Percentiles rank a stretch among this genome's conserved stretches.
These are phyloP conservation scores for Harpagifer antarcticus DNA, from an alignment of 2,797 vertebrate species.

Conservation along the genomic window DNA sequence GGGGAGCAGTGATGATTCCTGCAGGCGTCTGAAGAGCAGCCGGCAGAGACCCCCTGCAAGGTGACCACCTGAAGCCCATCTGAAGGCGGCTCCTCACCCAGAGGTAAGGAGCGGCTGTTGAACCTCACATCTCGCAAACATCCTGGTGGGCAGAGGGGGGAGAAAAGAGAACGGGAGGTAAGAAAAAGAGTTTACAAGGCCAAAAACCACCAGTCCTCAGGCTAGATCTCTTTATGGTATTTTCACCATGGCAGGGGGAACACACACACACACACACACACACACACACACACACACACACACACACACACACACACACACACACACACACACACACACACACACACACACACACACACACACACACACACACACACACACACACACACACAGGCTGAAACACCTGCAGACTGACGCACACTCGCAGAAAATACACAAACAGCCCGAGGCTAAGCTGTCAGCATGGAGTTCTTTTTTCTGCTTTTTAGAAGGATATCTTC, in stretches of 20 bases:
- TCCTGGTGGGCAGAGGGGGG: conserved; percentile 73
- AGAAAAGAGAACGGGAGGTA: not conserved
- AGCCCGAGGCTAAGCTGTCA: conserved; percentile 75
- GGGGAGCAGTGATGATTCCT: conserved; percentile 88
- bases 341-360: too few species aligned
- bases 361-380: too few species aligned
- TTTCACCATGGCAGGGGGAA: conserved; percentile 44
- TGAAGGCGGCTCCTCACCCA: conserved; percentile 78
- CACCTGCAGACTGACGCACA: conserved; percentile 52
- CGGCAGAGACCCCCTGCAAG: conserved; percentile 84
- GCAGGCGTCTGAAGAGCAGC: conserved; percentile 90
- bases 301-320: too few species aligned
- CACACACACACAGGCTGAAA: conserved; percentile 33
- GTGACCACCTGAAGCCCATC: conserved; percentile 86
- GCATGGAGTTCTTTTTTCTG: conserved; percentile 46
- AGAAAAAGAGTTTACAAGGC: conserved; percentile 33
- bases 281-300: too few species aligned
- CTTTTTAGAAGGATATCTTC: conserved; percentile 45
- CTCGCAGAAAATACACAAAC: conserved; percentile 55
- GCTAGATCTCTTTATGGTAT: conserved; percentile 65
- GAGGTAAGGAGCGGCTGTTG: conserved; percentile 85
- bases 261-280: conserved; percentile 43
- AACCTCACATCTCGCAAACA: conserved; percentile 91
- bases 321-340: too few species aligned
- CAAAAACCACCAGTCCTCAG: conserved; percentile 54